These are phyloP conservation scores for Tolmerus cingulatus DNA, from an alignment of 2,888 invertebrate genomes.

Conservation along the genomic window DNA sequence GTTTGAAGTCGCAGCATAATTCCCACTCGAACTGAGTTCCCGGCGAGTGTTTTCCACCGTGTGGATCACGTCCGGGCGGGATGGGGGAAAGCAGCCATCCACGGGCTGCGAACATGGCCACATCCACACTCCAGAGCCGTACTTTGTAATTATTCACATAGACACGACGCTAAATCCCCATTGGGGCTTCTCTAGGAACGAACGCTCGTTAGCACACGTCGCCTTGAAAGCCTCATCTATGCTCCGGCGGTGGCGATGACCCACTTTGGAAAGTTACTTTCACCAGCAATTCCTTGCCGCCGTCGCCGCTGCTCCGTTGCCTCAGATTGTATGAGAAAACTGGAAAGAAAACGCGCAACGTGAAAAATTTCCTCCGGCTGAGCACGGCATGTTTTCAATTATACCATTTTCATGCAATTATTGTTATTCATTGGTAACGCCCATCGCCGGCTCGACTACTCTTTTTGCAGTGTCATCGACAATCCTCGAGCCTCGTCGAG, in stretches of 20 bases:
- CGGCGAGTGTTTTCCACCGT: neutral
- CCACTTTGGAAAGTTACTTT: conserved; percentile 34
- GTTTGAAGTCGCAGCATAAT: conserved; percentile 8
- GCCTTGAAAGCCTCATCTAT: conserved; percentile 29
- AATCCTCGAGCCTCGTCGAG: neutral
- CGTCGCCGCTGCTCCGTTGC: neutral
- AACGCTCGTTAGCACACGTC: conserved; percentile 19
- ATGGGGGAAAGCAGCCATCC: neutral
- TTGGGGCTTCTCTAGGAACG: conserved; percentile 6
- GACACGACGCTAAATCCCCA: conserved; percentile 4
- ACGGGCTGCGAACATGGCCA: neutral
- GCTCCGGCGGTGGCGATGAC: conserved; percentile 13
- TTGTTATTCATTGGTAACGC: neutral
- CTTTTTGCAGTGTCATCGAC: neutral
- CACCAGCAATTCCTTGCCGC: conserved; percentile 17
- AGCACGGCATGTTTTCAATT: neutral
- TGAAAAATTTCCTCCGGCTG: neutral
- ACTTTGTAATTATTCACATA: neutral
- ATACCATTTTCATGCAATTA: neutral
- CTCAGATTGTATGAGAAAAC: neutral
- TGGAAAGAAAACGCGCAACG: neutral
- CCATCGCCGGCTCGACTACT: neutral
- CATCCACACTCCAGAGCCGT: neutral
- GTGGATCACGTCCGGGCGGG: neutral
- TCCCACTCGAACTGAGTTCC: neutral